phyloP scores from a whole-genome alignment of 2,888 invertebrate genomes.

The Cryptocephalus moraei region DNA sequence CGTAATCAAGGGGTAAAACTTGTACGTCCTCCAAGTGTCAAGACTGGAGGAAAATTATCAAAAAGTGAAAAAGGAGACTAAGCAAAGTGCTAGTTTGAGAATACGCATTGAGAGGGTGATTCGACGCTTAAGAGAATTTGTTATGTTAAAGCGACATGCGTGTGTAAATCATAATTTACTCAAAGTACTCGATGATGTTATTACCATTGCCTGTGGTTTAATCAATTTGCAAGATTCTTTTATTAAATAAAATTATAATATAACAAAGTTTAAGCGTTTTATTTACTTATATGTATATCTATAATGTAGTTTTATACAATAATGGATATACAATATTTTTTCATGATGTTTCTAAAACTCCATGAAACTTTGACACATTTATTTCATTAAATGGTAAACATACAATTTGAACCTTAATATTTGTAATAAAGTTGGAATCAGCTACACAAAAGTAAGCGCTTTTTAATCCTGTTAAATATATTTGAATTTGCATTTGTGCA shows the following conservation, averaged over 20 bases:
- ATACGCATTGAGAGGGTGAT: conserved; percentile 6
- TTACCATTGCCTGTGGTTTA: conserved; percentile 9
- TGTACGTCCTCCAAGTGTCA: too few relatives aligned
- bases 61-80: background rate
- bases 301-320: background rate
- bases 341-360: background rate
- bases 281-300: too few relatives aligned
- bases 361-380: background rate
- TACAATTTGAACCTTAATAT: conserved; percentile 1
- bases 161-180: conserved; percentile 6
- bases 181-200: conserved; percentile 5
- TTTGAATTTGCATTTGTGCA: conserved; percentile 13
- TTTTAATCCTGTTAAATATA: conserved; percentile 5
- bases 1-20: too few relatives aligned
- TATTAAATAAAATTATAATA: background rate
- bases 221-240: conserved; percentile 11
- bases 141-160: too few relatives aligned
- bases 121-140: too few relatives aligned
- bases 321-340: background rate
- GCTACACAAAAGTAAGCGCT: conserved; percentile 6
- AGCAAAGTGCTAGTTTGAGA: conserved; percentile 5
- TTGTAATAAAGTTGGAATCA: background rate
- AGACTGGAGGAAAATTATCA: too few relatives aligned
- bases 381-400: background rate
- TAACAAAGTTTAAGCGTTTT: too few relatives aligned